Percentiles rank a stretch among this genome's conserved stretches.
These are phyloP conservation scores for Salarias fasciatus DNA, from an alignment of 2,797 vertebrate genomes.

Conservation along the genomic window DNA sequence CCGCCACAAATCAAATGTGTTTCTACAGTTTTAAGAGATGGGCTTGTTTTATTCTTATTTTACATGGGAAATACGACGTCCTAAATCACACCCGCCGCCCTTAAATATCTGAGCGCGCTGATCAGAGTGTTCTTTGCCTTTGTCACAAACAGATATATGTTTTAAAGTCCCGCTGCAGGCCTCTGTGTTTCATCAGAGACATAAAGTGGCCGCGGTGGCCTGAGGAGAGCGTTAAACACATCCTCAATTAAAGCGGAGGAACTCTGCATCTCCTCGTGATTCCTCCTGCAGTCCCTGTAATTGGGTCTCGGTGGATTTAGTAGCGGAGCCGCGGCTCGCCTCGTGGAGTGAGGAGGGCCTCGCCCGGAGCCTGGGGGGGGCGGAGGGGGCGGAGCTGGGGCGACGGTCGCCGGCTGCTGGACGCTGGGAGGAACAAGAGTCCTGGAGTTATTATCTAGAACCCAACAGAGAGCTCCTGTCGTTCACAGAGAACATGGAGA, in stretches of 20 bases:
- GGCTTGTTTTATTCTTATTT: slow-evolving; percentile 48
- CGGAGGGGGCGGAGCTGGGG: too few relatives aligned
- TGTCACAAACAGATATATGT: slow-evolving; percentile 69
- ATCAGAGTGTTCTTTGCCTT: slow-evolving; percentile 61
- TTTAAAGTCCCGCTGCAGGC: slow-evolving; percentile 65
- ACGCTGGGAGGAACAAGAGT: too few relatives aligned
- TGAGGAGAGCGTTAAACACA: slow-evolving; percentile 75
- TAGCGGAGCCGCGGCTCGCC: slow-evolving; percentile 46
- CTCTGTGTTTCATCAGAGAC: slow-evolving; percentile 67
- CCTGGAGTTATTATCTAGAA: too few relatives aligned
- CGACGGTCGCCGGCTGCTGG: too few relatives aligned
- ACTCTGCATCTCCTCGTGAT: slow-evolving; percentile 73
- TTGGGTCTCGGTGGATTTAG: slow-evolving; percentile 81
- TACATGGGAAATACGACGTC: slow-evolving; percentile 27
- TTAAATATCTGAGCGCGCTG: slow-evolving; percentile 50
- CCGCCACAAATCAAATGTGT: slow-evolving; percentile 60
- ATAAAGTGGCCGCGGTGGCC: slow-evolving; percentile 68
- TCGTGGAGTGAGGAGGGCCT: too few relatives aligned
- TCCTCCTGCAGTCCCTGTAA: slow-evolving; percentile 73
- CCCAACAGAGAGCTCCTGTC: too few relatives aligned
- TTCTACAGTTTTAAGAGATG: slow-evolving; percentile 51
- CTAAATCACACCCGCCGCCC: slow-evolving; percentile 31
- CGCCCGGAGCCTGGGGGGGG: too few relatives aligned
- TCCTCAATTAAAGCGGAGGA: slow-evolving; percentile 79
- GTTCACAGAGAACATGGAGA: too few relatives aligned